phyloP scores from a whole-genome alignment of 1,140 invertebrate genomes.

The Chionoecetes opilio region DNA sequence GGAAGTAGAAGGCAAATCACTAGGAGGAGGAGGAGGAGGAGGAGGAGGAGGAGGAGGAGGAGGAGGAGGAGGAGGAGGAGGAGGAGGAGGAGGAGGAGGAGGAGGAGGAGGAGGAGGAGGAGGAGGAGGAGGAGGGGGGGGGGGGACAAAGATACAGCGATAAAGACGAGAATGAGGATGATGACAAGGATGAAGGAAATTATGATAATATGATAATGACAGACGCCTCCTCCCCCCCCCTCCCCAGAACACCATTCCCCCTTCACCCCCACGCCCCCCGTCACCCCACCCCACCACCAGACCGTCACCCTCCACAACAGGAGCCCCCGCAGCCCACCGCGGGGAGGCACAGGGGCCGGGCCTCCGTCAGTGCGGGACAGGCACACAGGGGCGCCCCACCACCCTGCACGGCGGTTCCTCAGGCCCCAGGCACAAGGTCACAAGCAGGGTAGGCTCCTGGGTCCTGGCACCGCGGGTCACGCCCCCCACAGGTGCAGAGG shows the following conservation, averaged over 20 bases:
- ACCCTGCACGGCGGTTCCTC: background rate
- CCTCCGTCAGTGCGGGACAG: background rate
- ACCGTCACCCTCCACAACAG: background rate
- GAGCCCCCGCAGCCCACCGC: background rate
- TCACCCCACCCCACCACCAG: background rate
- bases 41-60: too few species aligned
- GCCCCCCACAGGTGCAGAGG: background rate
- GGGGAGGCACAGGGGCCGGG: background rate
- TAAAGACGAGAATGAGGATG: background rate
- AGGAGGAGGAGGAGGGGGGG: conserved; percentile 36
- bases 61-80: too few species aligned
- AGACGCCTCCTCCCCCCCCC: background rate
- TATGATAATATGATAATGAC: background rate
- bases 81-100: background rate
- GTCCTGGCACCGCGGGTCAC: background rate
- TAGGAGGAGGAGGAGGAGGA: too few species aligned
- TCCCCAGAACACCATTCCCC: background rate
- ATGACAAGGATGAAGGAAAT: background rate
- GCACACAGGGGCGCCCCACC: background rate
- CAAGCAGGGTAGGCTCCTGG: background rate
- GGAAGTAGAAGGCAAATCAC: too few species aligned
- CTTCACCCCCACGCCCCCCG: background rate
- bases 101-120: conserved; percentile 47
- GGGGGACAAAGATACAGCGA: too few species aligned
- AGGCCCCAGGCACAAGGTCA: background rate